Evolutionary conservation across 2,797 vertebrate species (phyloP).

Genomic region (Microcaecilia unicolor): DNA sequence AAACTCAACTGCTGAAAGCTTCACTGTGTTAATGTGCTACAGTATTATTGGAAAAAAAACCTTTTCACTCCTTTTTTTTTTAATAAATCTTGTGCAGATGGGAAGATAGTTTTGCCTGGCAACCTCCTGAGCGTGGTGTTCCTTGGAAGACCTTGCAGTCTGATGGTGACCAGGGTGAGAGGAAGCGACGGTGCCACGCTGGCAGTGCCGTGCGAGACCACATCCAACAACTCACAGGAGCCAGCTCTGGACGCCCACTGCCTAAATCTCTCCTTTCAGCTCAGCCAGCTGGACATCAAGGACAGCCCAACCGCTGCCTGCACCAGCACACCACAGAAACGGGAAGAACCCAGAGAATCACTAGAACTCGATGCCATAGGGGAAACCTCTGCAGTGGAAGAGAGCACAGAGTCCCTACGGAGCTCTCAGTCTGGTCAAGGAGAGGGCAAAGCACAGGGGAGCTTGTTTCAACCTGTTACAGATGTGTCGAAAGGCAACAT

Average conservation of each 20-base stretch:
- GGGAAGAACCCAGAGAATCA: background rate
- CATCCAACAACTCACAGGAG: too few species aligned
- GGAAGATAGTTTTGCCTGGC: constrained; percentile 76
- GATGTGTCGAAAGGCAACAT: constrained; percentile 22
- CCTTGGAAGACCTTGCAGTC: constrained; percentile 68
- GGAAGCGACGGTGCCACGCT: constrained; percentile 67
- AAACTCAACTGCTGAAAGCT: too few species aligned
- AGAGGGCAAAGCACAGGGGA: too few species aligned
- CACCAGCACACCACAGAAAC: constrained; percentile 54
- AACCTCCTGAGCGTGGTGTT: constrained; percentile 67
- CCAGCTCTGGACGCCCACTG: constrained; percentile 46
- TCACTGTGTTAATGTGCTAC: background rate
- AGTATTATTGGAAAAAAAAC: background rate
- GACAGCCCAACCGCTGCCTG: constrained; percentile 21
- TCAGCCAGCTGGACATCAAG: constrained; percentile 59
- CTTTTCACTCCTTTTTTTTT: background rate
- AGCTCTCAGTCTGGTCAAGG: background rate
- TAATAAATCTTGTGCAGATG: constrained; percentile 45
- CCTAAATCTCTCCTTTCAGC: constrained; percentile 65
- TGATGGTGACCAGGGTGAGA: constrained; percentile 59
- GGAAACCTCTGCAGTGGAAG: background rate
- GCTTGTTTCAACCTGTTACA: constrained; percentile 1
- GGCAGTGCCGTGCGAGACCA: constrained; percentile 8
- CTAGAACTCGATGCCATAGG: background rate
- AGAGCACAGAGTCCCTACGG: background rate